phyloP scores from a whole-genome alignment of 2,113 vertebrate genomes.

The Cygnus buccinator region DNA sequence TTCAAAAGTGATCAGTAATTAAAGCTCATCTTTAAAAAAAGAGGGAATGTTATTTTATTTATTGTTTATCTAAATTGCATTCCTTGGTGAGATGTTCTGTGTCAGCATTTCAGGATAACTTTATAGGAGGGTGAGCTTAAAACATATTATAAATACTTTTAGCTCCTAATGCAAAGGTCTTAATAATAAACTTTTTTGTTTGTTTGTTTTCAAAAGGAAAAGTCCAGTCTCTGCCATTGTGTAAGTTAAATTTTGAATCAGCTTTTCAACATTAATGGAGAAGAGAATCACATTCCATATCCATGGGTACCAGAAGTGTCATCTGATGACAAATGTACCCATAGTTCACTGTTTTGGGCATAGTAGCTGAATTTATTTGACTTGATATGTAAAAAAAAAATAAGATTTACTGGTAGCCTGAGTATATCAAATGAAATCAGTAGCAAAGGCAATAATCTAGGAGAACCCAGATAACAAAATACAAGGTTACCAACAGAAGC shows the following conservation, averaged over 20 bases:
- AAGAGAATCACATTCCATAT: neutral
- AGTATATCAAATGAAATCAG: neutral
- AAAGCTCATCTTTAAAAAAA: neutral
- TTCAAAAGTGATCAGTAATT: neutral
- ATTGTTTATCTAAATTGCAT: neutral
- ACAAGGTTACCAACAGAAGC: neutral
- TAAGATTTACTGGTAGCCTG: neutral
- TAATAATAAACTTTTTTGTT: neutral
- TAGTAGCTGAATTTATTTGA: neutral
- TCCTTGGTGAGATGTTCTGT: neutral
- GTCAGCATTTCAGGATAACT: neutral
- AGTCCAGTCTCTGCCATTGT: neutral
- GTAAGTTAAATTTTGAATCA: constrained; percentile 10
- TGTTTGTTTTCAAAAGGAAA: neutral
- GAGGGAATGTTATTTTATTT: neutral
- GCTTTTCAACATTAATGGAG: neutral
- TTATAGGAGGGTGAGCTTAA: neutral
- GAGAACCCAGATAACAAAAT: neutral
- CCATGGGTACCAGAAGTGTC: constrained; percentile 15
- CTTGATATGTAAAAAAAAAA: neutral
- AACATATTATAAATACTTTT: neutral
- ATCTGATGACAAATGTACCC: constrained; percentile 18
- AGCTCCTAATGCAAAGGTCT: neutral
- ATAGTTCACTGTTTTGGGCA: neutral
- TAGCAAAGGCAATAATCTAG: neutral